Percentiles rank a stretch among this genome's conserved stretches.
These are phyloP conservation scores for Erebia ligea DNA, from an alignment of 2,888 invertebrate species.

Conservation along the genomic window DNA sequence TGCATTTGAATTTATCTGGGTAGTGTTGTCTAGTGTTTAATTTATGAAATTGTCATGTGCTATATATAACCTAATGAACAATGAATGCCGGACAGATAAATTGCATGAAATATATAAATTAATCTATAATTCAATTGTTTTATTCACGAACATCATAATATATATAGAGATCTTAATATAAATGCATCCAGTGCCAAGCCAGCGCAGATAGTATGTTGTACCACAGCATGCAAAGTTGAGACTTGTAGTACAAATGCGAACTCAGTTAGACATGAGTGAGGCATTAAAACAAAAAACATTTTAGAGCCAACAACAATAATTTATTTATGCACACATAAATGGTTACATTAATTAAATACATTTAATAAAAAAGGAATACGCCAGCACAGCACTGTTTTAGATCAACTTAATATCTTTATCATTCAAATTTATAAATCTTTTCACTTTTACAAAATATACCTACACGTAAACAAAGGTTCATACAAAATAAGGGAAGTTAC, in stretches of 20 bases:
- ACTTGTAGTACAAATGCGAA: too few relatives aligned
- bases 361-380: conserved; percentile 62
- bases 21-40: conserved; percentile 42
- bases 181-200: too few relatives aligned
- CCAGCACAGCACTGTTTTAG: conserved; percentile 65
- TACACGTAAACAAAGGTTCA: conserved; percentile 6
- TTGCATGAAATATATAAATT: conserved; percentile 32
- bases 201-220: too few relatives aligned
- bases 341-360: conserved; percentile 51
- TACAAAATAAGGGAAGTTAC: conserved; percentile 15
- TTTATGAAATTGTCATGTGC: conserved; percentile 43
- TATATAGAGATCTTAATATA: too few relatives aligned
- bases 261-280: background rate
- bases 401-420: conserved; percentile 32
- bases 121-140: conserved; percentile 28
- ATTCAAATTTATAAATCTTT: background rate
- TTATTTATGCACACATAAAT: conserved; percentile 71
- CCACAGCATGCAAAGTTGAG: too few relatives aligned
- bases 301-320: conserved; percentile 78
- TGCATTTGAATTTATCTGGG: conserved; percentile 37
- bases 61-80: conserved; percentile 36
- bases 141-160: background rate
- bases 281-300: conserved; percentile 31
- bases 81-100: conserved; percentile 71
- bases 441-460: conserved; percentile 5